phyloP scores from a whole-genome alignment of 2,113 vertebrate species.

The Colistium nudipinnis region DNA sequence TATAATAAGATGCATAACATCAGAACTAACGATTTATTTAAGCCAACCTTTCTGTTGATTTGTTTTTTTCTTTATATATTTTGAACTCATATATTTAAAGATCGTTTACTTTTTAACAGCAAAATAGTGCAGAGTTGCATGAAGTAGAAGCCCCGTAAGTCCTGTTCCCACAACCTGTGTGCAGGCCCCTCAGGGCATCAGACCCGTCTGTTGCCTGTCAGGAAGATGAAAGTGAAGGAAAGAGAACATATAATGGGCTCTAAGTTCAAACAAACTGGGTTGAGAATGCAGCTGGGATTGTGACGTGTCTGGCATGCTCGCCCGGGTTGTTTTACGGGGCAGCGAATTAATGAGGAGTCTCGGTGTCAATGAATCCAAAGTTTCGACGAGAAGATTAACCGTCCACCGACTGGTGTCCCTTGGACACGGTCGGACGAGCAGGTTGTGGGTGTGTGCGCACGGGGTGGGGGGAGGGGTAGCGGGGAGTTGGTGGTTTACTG shows the following conservation, averaged over 20 bases:
- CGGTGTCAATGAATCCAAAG: constrained; percentile 54
- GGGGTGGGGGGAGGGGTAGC: constrained; percentile 35
- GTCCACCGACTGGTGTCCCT: constrained; percentile 63
- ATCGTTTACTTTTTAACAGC: too few species aligned
- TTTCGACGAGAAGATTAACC: constrained; percentile 67
- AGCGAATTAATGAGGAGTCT: constrained; percentile 52
- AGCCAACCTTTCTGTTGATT: background rate
- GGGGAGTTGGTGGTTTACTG: constrained; percentile 54
- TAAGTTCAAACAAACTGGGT: constrained; percentile 49
- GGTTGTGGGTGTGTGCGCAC: constrained; percentile 42
- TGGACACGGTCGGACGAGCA: constrained; percentile 51
- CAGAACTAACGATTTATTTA: too few species aligned
- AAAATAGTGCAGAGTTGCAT: too few species aligned
- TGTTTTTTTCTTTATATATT: background rate
- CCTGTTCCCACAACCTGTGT: background rate
- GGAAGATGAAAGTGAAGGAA: constrained; percentile 53
- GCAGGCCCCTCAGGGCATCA: constrained; percentile 15
- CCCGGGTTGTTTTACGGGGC: constrained; percentile 37
- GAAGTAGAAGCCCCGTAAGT: too few species aligned
- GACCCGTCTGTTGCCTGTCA: constrained; percentile 55
- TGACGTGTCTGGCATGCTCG: constrained; percentile 20
- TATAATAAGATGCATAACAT: too few species aligned
- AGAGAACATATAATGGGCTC: constrained; percentile 44
- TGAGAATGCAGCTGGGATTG: constrained; percentile 11
- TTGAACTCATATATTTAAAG: background rate